Percentiles rank a stretch among this genome's conserved stretches.
Conservation (phyloP, 2,888 invertebrate genomes). For the Cremastobaeus sp. region DNA sequence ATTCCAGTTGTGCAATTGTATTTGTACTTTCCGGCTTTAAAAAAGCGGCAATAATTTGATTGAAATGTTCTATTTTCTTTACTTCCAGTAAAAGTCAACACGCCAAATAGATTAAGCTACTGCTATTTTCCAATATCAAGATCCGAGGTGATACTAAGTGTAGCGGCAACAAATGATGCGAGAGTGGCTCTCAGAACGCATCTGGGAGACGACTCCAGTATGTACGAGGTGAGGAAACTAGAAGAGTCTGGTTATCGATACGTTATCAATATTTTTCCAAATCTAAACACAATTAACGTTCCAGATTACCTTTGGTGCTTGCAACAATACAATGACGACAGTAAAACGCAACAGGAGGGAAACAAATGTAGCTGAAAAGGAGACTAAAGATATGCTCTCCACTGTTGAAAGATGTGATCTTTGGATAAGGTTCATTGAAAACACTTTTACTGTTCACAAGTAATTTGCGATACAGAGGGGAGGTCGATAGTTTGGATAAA, state of each 20-base stretch:
- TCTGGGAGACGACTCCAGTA: slow-evolving; percentile 66
- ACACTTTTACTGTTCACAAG: too few species aligned
- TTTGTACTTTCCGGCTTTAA: too few species aligned
- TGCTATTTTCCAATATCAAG: slow-evolving; percentile 68
- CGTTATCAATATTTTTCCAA: background rate
- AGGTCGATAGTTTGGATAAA: too few species aligned
- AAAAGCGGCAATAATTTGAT: too few species aligned
- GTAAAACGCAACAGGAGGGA: slow-evolving; percentile 65
- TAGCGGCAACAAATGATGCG: slow-evolving; percentile 68
- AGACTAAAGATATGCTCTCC: slow-evolving; percentile 65
- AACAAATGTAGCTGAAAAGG: slow-evolving; percentile 64
- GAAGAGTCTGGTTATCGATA: too few species aligned
- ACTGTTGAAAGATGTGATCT: slow-evolving; percentile 61
- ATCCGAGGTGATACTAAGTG: slow-evolving; percentile 61
- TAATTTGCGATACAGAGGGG: too few species aligned
- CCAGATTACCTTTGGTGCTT: slow-evolving; percentile 68
- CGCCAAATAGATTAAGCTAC: slow-evolving; percentile 66
- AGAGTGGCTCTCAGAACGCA: slow-evolving; percentile 69
- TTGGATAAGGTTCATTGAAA: slow-evolving; percentile 67
- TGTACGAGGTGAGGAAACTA: slow-evolving; percentile 68
- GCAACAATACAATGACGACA: slow-evolving; percentile 67
- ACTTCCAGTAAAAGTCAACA: slow-evolving; percentile 65
- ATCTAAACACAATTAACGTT: background rate
- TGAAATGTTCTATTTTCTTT: too few species aligned
- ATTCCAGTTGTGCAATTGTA: too few species aligned